Evolutionary conservation across 2,113 vertebrate species (phyloP).

Genomic region (Hippocampus barbouri): DNA sequence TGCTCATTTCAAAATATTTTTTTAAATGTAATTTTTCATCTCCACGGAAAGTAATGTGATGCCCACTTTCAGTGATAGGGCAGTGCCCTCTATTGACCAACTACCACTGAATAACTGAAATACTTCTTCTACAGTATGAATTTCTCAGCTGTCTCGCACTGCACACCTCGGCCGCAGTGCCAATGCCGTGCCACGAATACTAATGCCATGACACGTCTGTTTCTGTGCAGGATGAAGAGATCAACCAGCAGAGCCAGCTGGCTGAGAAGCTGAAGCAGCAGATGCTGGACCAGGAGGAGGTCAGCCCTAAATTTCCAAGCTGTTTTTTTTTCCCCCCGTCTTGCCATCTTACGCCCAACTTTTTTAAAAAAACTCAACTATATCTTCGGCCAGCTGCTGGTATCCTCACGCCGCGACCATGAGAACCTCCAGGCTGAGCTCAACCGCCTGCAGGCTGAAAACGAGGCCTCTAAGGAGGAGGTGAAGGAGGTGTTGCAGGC

Average conservation of each 20-base stretch:
- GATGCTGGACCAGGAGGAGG: constrained; percentile 96
- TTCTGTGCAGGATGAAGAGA: constrained; percentile 85
- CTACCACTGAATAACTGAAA: neutral
- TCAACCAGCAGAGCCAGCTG: constrained; percentile 94
- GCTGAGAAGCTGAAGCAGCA: constrained; percentile 95
- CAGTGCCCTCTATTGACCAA: neutral
- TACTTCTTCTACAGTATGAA: neutral
- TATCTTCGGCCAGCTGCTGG: constrained; percentile 75
- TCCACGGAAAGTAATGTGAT: neutral
- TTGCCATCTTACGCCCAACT: neutral
- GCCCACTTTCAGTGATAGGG: neutral
- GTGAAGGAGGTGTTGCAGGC: constrained; percentile 97
- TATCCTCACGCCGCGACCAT: constrained; percentile 88
- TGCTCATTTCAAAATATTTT: neutral
- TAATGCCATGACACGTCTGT: constrained; percentile 5
- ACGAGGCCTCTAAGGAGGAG: constrained; percentile 96
- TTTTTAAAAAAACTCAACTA: neutral
- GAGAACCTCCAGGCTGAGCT: constrained; percentile 91
- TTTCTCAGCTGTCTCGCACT: neutral
- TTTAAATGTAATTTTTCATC: neutral
- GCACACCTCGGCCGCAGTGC: neutral
- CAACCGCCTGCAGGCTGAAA: constrained; percentile 95
- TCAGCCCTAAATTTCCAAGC: constrained; percentile 46
- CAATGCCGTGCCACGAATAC: neutral
- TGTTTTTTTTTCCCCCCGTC: neutral